Percentiles rank a stretch among this genome's conserved stretches.
phyloP scores from a whole-genome alignment of 2,888 invertebrate genomes.

The Pristionchus maxplancki region DNA sequence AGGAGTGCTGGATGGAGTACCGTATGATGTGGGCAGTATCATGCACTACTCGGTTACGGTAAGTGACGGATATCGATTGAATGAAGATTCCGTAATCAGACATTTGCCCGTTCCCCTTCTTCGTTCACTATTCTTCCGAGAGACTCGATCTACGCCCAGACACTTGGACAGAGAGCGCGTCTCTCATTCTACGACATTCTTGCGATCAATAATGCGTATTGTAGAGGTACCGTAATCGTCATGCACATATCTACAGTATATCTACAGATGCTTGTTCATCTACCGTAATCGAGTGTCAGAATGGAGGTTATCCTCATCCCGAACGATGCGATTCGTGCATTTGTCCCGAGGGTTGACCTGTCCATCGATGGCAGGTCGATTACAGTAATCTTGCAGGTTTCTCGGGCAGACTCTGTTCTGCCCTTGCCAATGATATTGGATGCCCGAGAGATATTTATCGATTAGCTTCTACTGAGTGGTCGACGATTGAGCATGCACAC shows the following conservation, averaged over 20 bases:
- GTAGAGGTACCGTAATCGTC: background rate
- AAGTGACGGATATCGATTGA: background rate
- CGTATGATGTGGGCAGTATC: constrained; percentile 42
- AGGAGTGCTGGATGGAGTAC: constrained; percentile 22
- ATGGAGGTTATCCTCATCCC: constrained; percentile 38
- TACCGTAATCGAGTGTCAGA: background rate
- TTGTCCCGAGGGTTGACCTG: constrained; percentile 8
- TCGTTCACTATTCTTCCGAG: constrained; percentile 30
- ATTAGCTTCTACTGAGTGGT: constrained; percentile 7
- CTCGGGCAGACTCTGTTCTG: background rate
- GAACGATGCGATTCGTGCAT: background rate
- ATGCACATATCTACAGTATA: background rate
- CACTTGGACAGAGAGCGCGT: background rate
- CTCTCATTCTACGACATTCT: constrained; percentile 28
- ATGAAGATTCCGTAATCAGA: background rate
- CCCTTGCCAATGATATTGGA: background rate
- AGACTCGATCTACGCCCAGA: constrained; percentile 9
- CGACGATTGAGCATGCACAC: background rate
- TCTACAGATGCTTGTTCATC: background rate
- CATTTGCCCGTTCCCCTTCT: constrained; percentile 22
- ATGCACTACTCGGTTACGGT: constrained; percentile 47
- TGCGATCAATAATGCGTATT: constrained; percentile 25
- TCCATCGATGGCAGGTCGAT: background rate
- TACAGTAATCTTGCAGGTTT: constrained; percentile 24
- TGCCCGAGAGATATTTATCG: constrained; percentile 16